Percentiles rank a stretch among this genome's conserved stretches.
Evolutionary conservation across 2,113 vertebrate genomes (phyloP).

Genomic region (Charina bottae): DNA sequence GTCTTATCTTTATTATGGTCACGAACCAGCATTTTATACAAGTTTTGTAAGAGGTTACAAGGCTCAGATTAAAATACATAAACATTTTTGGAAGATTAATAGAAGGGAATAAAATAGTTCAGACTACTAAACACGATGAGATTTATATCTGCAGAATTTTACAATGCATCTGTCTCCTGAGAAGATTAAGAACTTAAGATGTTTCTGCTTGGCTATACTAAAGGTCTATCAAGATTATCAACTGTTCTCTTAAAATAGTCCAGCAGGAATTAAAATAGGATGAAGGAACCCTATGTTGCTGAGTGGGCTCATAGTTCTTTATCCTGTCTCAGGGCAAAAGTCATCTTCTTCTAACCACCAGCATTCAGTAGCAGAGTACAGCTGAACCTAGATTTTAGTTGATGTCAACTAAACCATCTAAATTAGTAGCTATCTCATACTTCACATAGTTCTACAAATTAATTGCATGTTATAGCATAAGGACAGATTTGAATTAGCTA

Average conservation of each 20-base stretch:
- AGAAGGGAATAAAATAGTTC: background rate
- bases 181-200: background rate
- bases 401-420: background rate
- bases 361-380: background rate
- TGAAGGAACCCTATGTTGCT: background rate
- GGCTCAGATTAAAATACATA: background rate
- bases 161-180: background rate
- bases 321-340: background rate
- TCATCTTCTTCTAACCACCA: background rate
- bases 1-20: background rate
- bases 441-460: background rate
- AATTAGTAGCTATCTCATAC: background rate
- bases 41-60: background rate
- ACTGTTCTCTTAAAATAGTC: background rate
- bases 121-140: background rate
- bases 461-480: background rate
- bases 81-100: background rate
- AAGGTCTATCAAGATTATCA: background rate
- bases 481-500: background rate
- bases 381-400: background rate
- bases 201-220: background rate
- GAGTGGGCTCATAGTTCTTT: background rate
- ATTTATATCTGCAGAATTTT: too few species aligned
- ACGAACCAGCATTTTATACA: background rate
- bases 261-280: background rate